Conservation (phyloP, 2,888 invertebrate genomes). For the Acanthacorydalis orientalis region DNA sequence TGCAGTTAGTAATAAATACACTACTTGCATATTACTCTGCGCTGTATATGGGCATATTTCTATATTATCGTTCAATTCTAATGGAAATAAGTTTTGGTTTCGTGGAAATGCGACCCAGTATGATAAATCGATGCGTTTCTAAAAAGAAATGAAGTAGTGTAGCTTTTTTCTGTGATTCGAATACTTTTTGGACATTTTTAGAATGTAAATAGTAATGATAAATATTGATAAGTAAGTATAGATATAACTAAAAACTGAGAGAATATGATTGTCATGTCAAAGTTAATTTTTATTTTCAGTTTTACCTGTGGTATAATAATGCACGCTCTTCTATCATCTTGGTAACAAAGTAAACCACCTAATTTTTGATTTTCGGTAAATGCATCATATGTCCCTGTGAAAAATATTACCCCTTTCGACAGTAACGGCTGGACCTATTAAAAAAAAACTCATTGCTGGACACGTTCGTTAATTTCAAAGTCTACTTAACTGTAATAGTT, state of each 20-base stretch:
- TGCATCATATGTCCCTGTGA: slow-evolving; percentile 2
- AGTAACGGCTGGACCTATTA: not conserved
- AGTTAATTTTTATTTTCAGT: too few species aligned
- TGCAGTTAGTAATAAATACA: slow-evolving; percentile 23
- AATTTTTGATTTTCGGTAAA: slow-evolving; percentile 21
- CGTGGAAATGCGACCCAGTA: slow-evolving; percentile 25
- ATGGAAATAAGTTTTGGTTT: slow-evolving; percentile 24
- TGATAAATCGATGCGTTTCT: slow-evolving; percentile 29
- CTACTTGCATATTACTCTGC: slow-evolving; percentile 14
- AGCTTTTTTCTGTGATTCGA: too few species aligned
- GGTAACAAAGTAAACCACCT: slow-evolving; percentile 42
- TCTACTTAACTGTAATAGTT: too few species aligned
- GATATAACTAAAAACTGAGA: too few species aligned
- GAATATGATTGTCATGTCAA: too few species aligned
- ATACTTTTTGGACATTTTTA: too few species aligned
- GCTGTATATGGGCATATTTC: slow-evolving; percentile 15
- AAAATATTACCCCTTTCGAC: slow-evolving; percentile 3
- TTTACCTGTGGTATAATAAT: slow-evolving; percentile 37
- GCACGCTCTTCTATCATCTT: slow-evolving; percentile 32
- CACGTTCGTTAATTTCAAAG: too few species aligned
- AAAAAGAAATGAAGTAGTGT: slow-evolving; percentile 7
- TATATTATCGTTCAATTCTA: slow-evolving; percentile 15
- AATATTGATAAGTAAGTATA: too few species aligned
- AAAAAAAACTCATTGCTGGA: not conserved
- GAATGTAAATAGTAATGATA: too few species aligned